phyloP scores from a whole-genome alignment of 1,140 invertebrate genomes.

The Melanaphis sacchari region DNA sequence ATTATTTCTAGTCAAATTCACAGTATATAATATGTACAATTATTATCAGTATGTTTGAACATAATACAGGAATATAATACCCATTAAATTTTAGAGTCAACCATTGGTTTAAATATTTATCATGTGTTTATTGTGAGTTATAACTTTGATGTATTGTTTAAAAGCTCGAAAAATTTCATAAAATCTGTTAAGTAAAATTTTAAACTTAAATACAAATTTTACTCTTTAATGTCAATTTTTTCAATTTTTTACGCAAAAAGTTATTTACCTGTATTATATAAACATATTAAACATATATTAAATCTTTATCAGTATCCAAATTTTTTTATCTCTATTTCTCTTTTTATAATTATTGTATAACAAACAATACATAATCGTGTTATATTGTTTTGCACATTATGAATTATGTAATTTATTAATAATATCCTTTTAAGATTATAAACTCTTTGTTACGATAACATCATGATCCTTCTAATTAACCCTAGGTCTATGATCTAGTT shows the following conservation, averaged over 20 bases:
- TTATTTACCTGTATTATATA: background rate
- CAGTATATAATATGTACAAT: background rate
- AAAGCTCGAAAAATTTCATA: background rate
- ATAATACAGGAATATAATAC: background rate
- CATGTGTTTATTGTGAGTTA: background rate
- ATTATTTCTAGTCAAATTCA: background rate
- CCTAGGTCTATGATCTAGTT: background rate
- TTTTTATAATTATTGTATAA: background rate
- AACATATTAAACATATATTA: background rate
- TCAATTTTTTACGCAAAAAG: background rate
- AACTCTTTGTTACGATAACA: background rate
- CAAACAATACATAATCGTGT: background rate
- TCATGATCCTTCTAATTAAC: background rate
- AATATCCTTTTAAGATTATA: background rate
- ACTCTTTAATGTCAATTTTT: background rate
- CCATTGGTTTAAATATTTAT: background rate
- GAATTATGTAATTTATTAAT: background rate
- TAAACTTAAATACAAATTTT: background rate
- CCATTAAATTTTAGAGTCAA: background rate
- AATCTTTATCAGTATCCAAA: background rate
- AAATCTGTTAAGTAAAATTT: background rate
- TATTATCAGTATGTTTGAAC: background rate
- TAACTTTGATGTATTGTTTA: background rate
- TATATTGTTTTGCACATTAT: background rate
- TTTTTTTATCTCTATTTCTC: background rate